Evolutionary conservation across 2,113 vertebrate genomes (phyloP).

Genomic region (Zootoca vivipara): DNA sequence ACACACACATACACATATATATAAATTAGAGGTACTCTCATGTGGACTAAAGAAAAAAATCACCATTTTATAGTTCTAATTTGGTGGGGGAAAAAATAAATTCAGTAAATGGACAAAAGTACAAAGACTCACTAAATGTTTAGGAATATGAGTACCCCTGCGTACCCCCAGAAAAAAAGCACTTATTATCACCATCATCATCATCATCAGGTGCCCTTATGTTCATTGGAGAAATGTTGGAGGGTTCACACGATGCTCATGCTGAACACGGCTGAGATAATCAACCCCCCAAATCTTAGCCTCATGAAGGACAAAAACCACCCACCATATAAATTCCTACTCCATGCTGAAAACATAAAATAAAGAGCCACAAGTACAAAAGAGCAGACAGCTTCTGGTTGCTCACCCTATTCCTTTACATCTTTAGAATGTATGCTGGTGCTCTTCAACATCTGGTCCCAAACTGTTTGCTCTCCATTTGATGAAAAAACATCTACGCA

Average conservation of each 20-base stretch:
- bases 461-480: slow-evolving; percentile 46
- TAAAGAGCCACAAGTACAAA: slow-evolving; percentile 7
- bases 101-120: no score
- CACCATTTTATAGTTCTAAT: no score
- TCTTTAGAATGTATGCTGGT: slow-evolving; percentile 29
- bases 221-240: no score
- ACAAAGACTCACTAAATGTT: no score
- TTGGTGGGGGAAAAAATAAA: no score
- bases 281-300: not conserved
- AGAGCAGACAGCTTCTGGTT: not conserved
- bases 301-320: slow-evolving; percentile 12
- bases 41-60: no score
- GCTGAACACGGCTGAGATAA: not conserved
- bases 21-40: no score
- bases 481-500: slow-evolving; percentile 51
- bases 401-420: not conserved
- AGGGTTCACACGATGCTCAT: slow-evolving; percentile 4
- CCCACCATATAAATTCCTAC: slow-evolving; percentile 25
- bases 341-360: not conserved
- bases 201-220: no score
- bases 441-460: slow-evolving; percentile 57
- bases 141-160: no score
- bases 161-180: no score
- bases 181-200: no score
- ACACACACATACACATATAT: no score